These are phyloP conservation scores for Papilio dardanus DNA, from an alignment of 1,140 invertebrate species.

Conservation along the genomic window DNA sequence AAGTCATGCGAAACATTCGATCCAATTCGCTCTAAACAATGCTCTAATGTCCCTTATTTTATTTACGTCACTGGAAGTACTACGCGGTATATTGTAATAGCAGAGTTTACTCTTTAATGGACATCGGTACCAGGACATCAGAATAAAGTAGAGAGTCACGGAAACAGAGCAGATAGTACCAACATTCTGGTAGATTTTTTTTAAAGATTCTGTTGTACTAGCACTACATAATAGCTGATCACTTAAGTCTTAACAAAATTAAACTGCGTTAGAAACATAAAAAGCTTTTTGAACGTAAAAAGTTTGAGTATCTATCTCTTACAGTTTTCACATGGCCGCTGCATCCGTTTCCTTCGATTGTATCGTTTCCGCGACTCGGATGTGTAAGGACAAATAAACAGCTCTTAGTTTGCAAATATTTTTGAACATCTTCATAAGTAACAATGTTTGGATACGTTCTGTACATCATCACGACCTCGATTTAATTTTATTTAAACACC, in stretches of 20 bases:
- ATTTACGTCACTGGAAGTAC: background rate
- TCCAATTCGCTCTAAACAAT: conserved; percentile 29
- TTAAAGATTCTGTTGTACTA: too few relatives aligned
- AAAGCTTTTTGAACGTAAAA: background rate
- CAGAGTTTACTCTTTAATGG: background rate
- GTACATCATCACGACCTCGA: too few relatives aligned
- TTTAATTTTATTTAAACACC: too few relatives aligned
- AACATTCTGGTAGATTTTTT: background rate
- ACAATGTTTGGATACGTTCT: background rate
- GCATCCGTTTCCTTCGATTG: conserved; percentile 18
- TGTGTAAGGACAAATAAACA: conserved; percentile 11
- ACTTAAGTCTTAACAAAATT: too few relatives aligned
- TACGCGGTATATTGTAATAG: background rate
- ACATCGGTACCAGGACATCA: background rate
- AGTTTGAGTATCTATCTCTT: background rate
- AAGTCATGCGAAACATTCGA: conserved; percentile 27
- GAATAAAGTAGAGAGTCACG: background rate
- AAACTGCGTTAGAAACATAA: background rate
- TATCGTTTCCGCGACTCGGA: conserved; percentile 14
- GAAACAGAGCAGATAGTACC: background rate
- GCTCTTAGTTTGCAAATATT: conserved; percentile 2
- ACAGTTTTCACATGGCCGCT: conserved; percentile 1
- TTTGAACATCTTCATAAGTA: background rate
- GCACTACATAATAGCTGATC: too few relatives aligned
- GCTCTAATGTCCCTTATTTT: conserved; percentile 2